Evolutionary conservation across 2,113 vertebrate species (phyloP).

Genomic region (Otus sunia): DNA sequence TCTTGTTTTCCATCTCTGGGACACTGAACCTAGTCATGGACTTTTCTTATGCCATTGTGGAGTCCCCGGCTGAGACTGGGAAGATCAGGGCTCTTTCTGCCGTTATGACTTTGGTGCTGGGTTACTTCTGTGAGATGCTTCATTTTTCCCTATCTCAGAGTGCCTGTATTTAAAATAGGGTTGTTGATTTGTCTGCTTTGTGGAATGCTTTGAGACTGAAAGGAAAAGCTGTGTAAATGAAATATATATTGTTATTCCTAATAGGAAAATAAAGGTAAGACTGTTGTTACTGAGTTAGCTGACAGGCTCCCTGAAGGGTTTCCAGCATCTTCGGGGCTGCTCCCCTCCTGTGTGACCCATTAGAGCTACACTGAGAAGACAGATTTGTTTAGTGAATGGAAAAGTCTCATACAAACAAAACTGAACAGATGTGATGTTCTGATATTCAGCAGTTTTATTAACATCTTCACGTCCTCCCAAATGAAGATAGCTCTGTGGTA

Average conservation of each 20-base stretch:
- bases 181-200: not conserved
- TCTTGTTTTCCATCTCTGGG: not conserved
- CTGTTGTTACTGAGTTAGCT: not conserved
- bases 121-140: not conserved
- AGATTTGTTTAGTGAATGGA: not conserved
- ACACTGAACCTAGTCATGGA: not conserved
- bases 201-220: not conserved
- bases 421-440: not conserved
- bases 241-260: not conserved
- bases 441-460: not conserved
- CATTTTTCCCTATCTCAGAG: not conserved
- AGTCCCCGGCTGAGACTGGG: not conserved
- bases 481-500: not conserved
- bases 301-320: not conserved
- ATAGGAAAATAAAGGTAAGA: not conserved
- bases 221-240: not conserved
- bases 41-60: not conserved
- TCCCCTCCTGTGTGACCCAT: not conserved
- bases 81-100: not conserved
- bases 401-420: not conserved
- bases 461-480: not conserved
- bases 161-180: not conserved
- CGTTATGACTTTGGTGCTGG: not conserved
- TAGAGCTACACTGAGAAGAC: not conserved
- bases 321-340: not conserved